Evolutionary conservation across 2,797 vertebrate species (phyloP).

Genomic region (Danio kyathit): DNA sequence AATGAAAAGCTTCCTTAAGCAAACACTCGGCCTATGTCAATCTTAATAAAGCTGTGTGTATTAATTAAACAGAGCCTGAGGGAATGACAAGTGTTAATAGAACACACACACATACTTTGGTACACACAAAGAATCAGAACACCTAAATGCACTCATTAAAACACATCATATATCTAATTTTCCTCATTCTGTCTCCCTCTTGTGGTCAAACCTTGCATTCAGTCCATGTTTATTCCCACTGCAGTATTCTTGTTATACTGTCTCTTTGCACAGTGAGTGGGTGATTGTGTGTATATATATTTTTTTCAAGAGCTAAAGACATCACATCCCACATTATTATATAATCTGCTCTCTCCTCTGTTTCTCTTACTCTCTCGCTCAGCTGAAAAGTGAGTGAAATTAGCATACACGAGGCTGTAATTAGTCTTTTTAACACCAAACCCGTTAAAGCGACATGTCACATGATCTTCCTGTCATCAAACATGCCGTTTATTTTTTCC

Average conservation of each 20-base stretch:
- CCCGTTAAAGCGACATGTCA: conserved; percentile 24
- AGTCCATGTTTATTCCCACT: conserved; percentile 8
- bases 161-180: neutral
- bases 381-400: conserved; percentile 32
- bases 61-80: conserved; percentile 32
- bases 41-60: conserved; percentile 35
- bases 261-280: conserved; percentile 29
- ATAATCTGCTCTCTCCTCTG: conserved; percentile 46
- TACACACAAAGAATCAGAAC: neutral
- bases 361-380: conserved; percentile 30
- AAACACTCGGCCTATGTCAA: conserved; percentile 16
- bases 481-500: conserved; percentile 10
- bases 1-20: neutral
- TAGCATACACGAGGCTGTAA: conserved; percentile 36
- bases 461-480: conserved; percentile 35
- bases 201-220: conserved; percentile 20
- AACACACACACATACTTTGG: neutral
- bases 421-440: conserved; percentile 39
- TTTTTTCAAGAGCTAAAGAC: conserved; percentile 46
- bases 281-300: conserved; percentile 12
- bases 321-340: conserved; percentile 60
- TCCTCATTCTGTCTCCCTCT: conserved; percentile 49
- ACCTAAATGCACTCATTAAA: neutral
- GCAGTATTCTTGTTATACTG: conserved; percentile 36
- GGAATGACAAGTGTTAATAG: conserved; percentile 1